Base-by-base conservation (phyloP, 1,140 invertebrate genomes). In the Tetraneura akinire region DNA sequence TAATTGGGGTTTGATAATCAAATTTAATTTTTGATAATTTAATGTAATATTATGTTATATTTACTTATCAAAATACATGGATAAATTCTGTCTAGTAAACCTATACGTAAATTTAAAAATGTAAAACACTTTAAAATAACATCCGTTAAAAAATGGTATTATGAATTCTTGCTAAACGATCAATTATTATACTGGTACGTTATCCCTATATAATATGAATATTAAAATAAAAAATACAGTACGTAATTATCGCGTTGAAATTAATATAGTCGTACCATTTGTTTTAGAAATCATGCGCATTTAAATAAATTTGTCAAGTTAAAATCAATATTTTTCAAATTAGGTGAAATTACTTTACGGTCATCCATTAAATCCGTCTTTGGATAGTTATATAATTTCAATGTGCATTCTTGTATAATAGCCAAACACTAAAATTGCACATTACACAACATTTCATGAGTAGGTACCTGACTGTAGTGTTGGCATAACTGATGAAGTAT, bases 191-290 rank as follows among this genome's bases (percentile, higher is more conserved):
- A 23, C 21, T 0, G 13, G 21, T 70, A 47, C 16, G 14, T 21
- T 70, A 8, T 9, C 64, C 14, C n/a, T n/a, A n/a, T n/a, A n/a
- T n/a, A n/a, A 47, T 47, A 70, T 47, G 47, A 70, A 47, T 16
- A 47, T 47, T 70, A 47, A 70, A 70, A 66, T 14, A 9, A 47
- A 70, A 21, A 42, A 66, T n/a, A n/a, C n/a, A n/a, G n/a, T n/a
- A n/a, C n/a, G n/a, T 45, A 4, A 3, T 47, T 1, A 23, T 70
- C 23, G n/a, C 6, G 13, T 70, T 16, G 21, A 68, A 68, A 68
- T 68, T 68, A 45, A 68, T 47, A 45, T 47, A 45, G 64, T 23
- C 37, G 23, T 14, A 23, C 64, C 42, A 23, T 47, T 21, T 66
- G 62, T 37, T n/a, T n/a, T 37, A n/a, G 42, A 42, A 1, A 10